phyloP scores from a whole-genome alignment of 2,797 vertebrate species.

The Chelmon rostratus region DNA sequence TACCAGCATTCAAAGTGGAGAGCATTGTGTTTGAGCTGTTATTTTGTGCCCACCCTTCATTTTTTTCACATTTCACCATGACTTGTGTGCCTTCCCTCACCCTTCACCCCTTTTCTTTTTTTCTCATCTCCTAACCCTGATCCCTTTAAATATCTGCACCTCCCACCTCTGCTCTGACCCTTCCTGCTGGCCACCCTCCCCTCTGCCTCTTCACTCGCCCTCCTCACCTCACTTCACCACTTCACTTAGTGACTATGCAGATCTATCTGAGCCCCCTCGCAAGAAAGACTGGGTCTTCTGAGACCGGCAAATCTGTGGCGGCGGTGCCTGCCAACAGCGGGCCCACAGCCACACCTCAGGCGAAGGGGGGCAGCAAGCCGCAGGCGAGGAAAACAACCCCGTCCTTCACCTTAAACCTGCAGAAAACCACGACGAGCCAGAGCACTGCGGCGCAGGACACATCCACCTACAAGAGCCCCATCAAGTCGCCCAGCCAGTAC shows the following conservation, averaged over 20 bases:
- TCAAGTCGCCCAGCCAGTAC: constrained; percentile 89
- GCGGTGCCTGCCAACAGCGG: constrained; percentile 57
- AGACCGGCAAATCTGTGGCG: constrained; percentile 38
- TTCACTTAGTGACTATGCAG: constrained; percentile 91
- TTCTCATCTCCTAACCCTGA: constrained; percentile 9
- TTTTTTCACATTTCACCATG: constrained; percentile 78
- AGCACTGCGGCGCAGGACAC: constrained; percentile 75
- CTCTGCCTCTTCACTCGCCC: background rate
- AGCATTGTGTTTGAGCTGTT: constrained; percentile 48
- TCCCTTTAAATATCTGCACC: constrained; percentile 16
- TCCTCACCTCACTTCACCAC: constrained; percentile 79
- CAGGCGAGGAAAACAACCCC: constrained; percentile 69
- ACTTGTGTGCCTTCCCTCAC: constrained; percentile 57
- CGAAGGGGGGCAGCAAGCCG: constrained; percentile 49
- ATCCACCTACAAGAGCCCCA: constrained; percentile 88
- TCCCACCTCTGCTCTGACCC: constrained; percentile 20
- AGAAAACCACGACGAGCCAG: constrained; percentile 83
- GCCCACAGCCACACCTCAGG: constrained; percentile 64
- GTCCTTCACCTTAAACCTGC: constrained; percentile 83
- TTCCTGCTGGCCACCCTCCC: constrained; percentile 10
- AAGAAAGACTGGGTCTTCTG: constrained; percentile 87
- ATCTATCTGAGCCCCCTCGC: constrained; percentile 88
- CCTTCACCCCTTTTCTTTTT: constrained; percentile 2
- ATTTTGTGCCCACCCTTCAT: constrained; percentile 59
- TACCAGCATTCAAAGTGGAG: background rate